Conservation (phyloP, 2,113 vertebrate genomes). For the Ranitomeya variabilis region DNA sequence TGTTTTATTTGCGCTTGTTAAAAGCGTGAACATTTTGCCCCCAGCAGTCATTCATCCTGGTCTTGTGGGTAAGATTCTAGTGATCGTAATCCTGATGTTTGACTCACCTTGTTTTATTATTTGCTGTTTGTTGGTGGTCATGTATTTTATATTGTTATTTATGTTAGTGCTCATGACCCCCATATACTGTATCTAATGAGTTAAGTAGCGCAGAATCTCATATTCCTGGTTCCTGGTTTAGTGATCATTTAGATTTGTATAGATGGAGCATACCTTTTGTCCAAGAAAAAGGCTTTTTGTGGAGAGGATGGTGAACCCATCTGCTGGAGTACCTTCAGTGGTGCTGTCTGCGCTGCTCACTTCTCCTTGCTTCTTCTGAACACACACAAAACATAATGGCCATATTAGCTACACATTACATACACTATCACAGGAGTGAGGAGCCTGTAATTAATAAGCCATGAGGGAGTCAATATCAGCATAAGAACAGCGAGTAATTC, state of each 20-base stretch:
- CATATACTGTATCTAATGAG: not conserved
- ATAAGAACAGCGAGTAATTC: too few relatives aligned
- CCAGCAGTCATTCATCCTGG: not conserved
- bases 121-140: not conserved
- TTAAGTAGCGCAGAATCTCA: not conserved
- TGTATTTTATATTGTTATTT: not conserved
- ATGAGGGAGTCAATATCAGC: too few relatives aligned
- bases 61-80: not conserved
- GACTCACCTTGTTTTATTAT: not conserved
- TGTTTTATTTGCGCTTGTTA: too few relatives aligned
- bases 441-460: not conserved
- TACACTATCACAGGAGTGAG: not conserved
- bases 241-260: not conserved
- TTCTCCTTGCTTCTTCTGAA: conserved; percentile 88
- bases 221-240: not conserved
- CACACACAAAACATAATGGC: conserved; percentile 57
- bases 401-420: not conserved
- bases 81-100: not conserved
- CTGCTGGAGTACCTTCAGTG: conserved; percentile 86
- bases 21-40: too few relatives aligned
- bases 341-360: conserved; percentile 95
- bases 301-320: conserved; percentile 94
- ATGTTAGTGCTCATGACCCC: not conserved
- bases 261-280: conserved; percentile 86
- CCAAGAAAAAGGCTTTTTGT: conserved; percentile 98